Percentiles rank a stretch among this genome's conserved stretches.
Conservation (phyloP, 1,140 invertebrate species). For the Dinothrombium tinctorium region DNA sequence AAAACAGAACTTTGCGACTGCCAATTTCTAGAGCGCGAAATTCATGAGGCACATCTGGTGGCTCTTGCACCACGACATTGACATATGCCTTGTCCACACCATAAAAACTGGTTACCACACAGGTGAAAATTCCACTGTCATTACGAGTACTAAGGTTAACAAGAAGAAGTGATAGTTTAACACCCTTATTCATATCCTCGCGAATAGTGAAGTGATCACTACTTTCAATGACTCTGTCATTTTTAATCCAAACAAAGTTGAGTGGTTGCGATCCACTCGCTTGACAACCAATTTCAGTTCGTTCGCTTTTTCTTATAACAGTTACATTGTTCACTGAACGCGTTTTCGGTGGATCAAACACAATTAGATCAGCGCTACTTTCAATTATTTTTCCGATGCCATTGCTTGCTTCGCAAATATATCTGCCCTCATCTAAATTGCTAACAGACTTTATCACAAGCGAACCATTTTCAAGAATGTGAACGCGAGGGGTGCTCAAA, state of each 20-base stretch:
- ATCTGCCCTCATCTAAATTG: conserved; percentile 20
- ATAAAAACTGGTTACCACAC: conserved; percentile 2
- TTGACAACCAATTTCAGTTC: conserved; percentile 14
- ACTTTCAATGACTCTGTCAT: conserved; percentile 39
- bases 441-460: conserved; percentile 13
- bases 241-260: conserved; percentile 48
- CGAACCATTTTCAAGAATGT: conserved; percentile 18
- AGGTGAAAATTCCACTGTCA: conserved; percentile 20
- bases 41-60: conserved; percentile 14
- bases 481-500: conserved; percentile 16
- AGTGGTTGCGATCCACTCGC: conserved; percentile 39
- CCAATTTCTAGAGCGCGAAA: conserved; percentile 14
- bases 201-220: background rate
- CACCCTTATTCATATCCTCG: conserved; percentile 3
- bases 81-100: conserved; percentile 18
- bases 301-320: conserved; percentile 10
- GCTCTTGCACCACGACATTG: conserved; percentile 21
- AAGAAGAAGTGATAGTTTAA: background rate
- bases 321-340: conserved; percentile 8
- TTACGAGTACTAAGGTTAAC: conserved; percentile 7
- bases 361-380: conserved; percentile 24
- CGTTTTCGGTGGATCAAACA: conserved; percentile 18
- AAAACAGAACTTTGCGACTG: conserved; percentile 12
- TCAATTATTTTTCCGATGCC: conserved; percentile 24
- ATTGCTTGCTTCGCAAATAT: conserved; percentile 27